A percentile compares a stretch with the other conserved stretches of the same genome.
Conservation (phyloP, 2,888 invertebrate genomes). For the Agriotes lineatus region DNA sequence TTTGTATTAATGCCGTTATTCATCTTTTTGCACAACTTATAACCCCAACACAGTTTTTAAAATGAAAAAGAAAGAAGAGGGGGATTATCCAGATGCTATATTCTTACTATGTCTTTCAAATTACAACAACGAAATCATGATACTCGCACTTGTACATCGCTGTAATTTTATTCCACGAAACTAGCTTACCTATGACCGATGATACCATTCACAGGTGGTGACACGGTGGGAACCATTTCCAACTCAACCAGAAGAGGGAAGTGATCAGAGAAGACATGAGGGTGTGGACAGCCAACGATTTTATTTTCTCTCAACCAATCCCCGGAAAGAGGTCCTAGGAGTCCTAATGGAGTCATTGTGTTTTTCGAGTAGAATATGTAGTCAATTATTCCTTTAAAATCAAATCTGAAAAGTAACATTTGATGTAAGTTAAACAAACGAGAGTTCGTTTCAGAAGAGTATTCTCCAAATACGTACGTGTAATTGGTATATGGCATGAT, state of each 20-base stretch:
- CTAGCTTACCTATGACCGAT: conserved; percentile 84
- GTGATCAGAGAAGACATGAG: conserved; percentile 97
- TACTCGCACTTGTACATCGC: too few species aligned
- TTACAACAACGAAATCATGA: too few species aligned
- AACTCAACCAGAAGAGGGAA: conserved; percentile 92
- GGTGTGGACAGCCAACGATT: conserved; percentile 97
- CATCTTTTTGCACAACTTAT: too few species aligned
- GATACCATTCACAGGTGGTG: conserved; percentile 81
- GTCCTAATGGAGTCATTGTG: conserved; percentile 94
- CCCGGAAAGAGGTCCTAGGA: conserved; percentile 93
- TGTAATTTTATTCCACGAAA: too few species aligned
- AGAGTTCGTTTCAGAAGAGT: neutral
- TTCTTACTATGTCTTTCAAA: too few species aligned
- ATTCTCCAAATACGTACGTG: conserved; percentile 76
- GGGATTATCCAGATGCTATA: too few species aligned
- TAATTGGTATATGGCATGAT: conserved; percentile 99
- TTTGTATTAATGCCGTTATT: too few species aligned
- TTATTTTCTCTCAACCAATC: conserved; percentile 97
- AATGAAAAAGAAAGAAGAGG: too few species aligned
- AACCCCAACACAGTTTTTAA: too few species aligned
- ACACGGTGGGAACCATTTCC: conserved; percentile 86
- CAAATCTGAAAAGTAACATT: conserved; percentile 78
- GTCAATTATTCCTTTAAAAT: conserved; percentile 99
- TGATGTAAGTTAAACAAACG: conserved; percentile 3
- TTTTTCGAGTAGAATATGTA: conserved; percentile 99